Base-by-base conservation (phyloP, 2,797 vertebrate genomes). In the Ctenochaetus hawaiiensis region DNA sequence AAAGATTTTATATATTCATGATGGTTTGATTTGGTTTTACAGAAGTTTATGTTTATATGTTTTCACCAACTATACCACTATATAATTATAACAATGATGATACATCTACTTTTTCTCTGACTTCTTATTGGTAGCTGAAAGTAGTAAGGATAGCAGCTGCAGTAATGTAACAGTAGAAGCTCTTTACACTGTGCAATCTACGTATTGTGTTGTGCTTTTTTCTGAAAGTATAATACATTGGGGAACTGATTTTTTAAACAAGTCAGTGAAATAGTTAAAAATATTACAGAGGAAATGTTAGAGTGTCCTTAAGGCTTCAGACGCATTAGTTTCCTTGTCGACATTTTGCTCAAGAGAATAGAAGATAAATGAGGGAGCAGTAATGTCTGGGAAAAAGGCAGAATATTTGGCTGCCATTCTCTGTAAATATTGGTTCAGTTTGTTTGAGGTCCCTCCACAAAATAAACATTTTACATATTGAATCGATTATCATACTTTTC, bases 391-490 rank as follows among this genome's bases (percentile, higher is more conserved):
- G 93, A 94, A 94, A 91, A 73, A 71, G 80, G 63, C 83, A 18
- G 87, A 77, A 86, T 91, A 88, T 91, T 94, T 96, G 94, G 93
- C 94, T 41, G 52, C 66, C 39, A 78, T 93, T 81, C 90, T 94
- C 84, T 88, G 86, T 93, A 95, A 95, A 95, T 96, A 95, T 94
- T 94, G 91, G 75, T 93, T 92, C 88, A 87, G 87, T 93, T 95
- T 94, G 90, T 94, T 93, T 90, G 87, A 92, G 89, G 88, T 87
- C 91, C 80, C 86, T 74, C 76, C 6, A 74, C 83, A 95, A 95
- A 94, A 94, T 91, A 96, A 95, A 94, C 92, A 83, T 90, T 89
- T 94, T 91, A 88, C 93, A 93, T 94, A 92, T 88, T 95, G 93
- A 93, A 93, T 78, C 89, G 88, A 95, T 94, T 95, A 93, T 83